These are phyloP conservation scores for Papilio machaon DNA, from an alignment of 1,140 invertebrate genomes.

Conservation along the genomic window DNA sequence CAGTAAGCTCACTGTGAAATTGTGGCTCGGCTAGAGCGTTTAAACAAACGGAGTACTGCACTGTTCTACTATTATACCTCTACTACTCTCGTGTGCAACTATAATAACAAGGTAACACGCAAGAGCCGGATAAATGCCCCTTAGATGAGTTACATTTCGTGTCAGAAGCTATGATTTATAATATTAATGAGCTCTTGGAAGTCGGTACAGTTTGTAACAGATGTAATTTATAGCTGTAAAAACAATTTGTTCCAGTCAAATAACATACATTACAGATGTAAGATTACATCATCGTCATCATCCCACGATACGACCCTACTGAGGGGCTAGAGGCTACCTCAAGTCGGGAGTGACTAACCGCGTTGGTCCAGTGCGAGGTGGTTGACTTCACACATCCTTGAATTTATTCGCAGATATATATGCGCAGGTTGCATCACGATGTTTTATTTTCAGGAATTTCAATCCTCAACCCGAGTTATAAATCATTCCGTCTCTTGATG, in stretches of 20 bases:
- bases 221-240: constrained; percentile 15
- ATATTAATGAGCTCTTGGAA: not conserved
- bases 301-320: no score
- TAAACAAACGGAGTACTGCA: not conserved
- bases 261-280: not conserved
- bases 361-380: no score
- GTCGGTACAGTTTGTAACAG: not conserved
- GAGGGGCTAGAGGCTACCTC: no score
- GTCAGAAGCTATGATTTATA: constrained; percentile 30
- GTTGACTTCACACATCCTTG: no score
- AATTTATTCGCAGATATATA: no score
- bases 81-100: not conserved
- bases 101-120: constrained; percentile 9
- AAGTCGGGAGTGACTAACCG: no score
- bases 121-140: constrained; percentile 27
- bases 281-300: not conserved
- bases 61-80: not conserved
- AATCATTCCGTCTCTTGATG: not conserved
- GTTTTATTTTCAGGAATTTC: not conserved
- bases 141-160: constrained; percentile 23
- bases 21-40: not conserved
- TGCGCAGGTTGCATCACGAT: no score
- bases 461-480: not conserved
- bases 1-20: not conserved
- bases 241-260: not conserved